phyloP scores from a whole-genome alignment of 2,797 vertebrate species.

The Notamacropus eugenii region DNA sequence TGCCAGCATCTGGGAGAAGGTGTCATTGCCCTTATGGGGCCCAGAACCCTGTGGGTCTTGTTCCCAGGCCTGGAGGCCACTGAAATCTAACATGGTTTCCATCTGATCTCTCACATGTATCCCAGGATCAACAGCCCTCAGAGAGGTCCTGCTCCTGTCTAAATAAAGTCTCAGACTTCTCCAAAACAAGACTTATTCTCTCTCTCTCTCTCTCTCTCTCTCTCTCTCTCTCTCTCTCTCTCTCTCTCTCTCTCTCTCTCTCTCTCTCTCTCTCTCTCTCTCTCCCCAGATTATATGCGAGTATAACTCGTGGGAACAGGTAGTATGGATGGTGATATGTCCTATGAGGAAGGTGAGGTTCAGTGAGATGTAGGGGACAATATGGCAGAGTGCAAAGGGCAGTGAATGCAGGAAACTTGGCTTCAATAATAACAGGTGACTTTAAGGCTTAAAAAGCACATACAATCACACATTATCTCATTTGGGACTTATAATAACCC shows the following conservation, averaged over 20 bases:
- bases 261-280: too few relatives aligned
- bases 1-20: background rate
- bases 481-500: background rate
- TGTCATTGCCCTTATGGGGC: constrained; percentile 14
- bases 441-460: background rate
- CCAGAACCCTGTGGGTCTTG: accelerated
- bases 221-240: too few relatives aligned
- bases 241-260: too few relatives aligned
- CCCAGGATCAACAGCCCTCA: constrained; percentile 23
- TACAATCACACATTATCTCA: background rate
- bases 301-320: background rate
- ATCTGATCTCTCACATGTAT: constrained; percentile 65
- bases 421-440: background rate
- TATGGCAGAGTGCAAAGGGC: background rate
- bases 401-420: background rate
- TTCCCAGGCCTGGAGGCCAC: background rate
- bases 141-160: background rate
- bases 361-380: background rate
- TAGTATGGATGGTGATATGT: background rate
- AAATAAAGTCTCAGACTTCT: background rate
- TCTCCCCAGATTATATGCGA: too few relatives aligned
- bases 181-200: background rate
- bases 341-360: background rate
- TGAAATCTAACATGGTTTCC: constrained; percentile 48
- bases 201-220: background rate